Evolutionary conservation across 2,888 invertebrate species (phyloP).

Genomic region (Chalcosyrphus nemorum): DNA sequence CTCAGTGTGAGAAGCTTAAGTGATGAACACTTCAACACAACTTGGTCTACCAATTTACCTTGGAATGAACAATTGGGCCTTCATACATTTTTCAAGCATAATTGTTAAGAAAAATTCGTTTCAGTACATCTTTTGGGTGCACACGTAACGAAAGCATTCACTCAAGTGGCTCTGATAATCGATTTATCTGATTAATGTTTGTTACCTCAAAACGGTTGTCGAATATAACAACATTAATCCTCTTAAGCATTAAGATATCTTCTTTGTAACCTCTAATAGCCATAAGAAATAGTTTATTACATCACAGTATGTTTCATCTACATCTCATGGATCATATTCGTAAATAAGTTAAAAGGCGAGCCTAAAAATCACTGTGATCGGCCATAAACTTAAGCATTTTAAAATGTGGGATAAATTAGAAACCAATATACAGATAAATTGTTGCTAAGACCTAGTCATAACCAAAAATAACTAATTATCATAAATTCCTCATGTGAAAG

Average conservation of each 20-base stretch:
- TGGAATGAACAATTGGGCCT: not conserved
- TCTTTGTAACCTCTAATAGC: not conserved
- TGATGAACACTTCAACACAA: not conserved
- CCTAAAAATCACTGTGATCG: no score
- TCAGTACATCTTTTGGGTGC: no score
- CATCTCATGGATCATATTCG: not conserved
- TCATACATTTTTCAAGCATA: not conserved
- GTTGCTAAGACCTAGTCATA: not conserved
- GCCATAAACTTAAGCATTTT: not conserved
- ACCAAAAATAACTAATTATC: constrained; percentile 36
- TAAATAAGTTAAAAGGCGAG: not conserved
- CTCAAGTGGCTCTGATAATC: constrained; percentile 8
- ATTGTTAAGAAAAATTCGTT: not conserved
- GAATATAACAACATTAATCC: not conserved
- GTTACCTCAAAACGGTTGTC: not conserved
- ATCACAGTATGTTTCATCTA: not conserved
- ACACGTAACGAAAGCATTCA: not conserved
- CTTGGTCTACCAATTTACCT: not conserved
- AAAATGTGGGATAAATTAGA: constrained; percentile 16
- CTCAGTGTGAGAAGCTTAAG: not conserved
- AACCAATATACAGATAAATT: constrained; percentile 18
- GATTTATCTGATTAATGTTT: constrained; percentile 33
- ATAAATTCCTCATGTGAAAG: constrained; percentile 60
- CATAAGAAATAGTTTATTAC: not conserved
- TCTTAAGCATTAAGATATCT: constrained; percentile 6